phyloP scores from a whole-genome alignment of 2,113 vertebrate species.

The Sisor rabdophorus region DNA sequence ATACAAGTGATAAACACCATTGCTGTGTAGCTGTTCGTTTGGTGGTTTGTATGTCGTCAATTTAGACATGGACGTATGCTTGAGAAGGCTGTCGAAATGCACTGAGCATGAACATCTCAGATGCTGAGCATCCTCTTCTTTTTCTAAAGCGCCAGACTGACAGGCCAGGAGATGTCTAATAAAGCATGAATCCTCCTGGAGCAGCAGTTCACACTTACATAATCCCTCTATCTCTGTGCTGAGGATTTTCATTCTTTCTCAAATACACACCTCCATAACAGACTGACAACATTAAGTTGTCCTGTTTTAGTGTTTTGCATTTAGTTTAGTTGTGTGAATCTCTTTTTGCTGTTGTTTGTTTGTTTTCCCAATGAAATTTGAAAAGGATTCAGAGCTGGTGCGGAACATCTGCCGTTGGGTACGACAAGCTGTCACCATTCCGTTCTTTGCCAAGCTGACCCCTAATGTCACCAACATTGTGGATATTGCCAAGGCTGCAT shows the following conservation, averaged over 20 bases:
- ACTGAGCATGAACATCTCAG: slow-evolving; percentile 14
- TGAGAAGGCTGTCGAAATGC: slow-evolving; percentile 25
- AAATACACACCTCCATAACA: slow-evolving; percentile 23
- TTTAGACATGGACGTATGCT: slow-evolving; percentile 32
- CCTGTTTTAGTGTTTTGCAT: slow-evolving; percentile 55
- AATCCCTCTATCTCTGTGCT: slow-evolving; percentile 36
- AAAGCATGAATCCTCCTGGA: slow-evolving; percentile 62
- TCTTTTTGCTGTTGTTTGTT: slow-evolving; percentile 30
- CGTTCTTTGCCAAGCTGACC: slow-evolving; percentile 97
- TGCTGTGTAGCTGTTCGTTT: slow-evolving; percentile 6
- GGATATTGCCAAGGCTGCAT: slow-evolving; percentile 82
- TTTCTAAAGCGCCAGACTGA: slow-evolving; percentile 57
- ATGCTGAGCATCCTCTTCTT: slow-evolving; percentile 21
- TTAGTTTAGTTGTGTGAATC: slow-evolving; percentile 53
- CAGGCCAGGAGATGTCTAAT: slow-evolving; percentile 62
- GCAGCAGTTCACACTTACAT: slow-evolving; percentile 50
- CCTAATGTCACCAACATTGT: slow-evolving; percentile 90
- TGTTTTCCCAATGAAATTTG: slow-evolving; percentile 71
- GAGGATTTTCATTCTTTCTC: slow-evolving; percentile 12
- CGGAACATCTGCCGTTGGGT: slow-evolving; percentile 94
- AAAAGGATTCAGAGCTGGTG: slow-evolving; percentile 81
- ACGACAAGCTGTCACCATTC: slow-evolving; percentile 80
- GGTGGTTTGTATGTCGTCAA: not conserved
- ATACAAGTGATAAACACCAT: not conserved
- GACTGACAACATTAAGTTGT: slow-evolving; percentile 57